A percentile compares a stretch with the other conserved stretches of the same genome.
Evolutionary conservation across 2,797 vertebrate species (phyloP).

Genomic region (Lacerta viridis): DNA sequence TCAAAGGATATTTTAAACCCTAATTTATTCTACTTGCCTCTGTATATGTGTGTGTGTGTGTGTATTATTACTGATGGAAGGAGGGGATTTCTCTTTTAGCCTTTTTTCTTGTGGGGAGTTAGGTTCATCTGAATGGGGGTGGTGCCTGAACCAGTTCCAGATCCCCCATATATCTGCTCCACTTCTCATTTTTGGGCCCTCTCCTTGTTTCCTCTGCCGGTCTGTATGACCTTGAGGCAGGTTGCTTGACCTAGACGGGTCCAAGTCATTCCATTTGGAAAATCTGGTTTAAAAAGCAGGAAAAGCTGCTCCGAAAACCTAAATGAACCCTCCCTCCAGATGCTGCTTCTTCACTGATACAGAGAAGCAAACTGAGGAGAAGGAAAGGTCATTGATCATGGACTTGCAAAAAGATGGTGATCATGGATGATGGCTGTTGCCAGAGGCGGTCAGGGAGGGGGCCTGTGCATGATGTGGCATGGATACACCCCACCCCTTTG

Average conservation of each 20-base stretch:
- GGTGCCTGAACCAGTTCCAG: not conserved
- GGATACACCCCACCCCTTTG: not conserved
- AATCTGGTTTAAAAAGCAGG: constrained; percentile 67
- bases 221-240: constrained; percentile 56
- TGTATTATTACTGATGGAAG: not conserved
- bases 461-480: too few species aligned
- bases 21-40: not conserved
- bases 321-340: constrained; percentile 8
- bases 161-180: constrained; percentile 11
- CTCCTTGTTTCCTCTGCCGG: not conserved
- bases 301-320: constrained; percentile 28
- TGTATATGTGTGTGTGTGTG: too few species aligned
- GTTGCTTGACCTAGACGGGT: constrained; percentile 54
- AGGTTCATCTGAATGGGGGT: not conserved
- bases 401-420: not conserved
- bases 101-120: not conserved
- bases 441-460: not conserved
- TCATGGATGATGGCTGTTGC: not conserved
- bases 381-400: not conserved
- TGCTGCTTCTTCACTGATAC: constrained; percentile 56
- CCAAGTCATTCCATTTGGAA: constrained; percentile 66
- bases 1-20: not conserved
- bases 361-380: constrained; percentile 9
- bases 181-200: not conserved
- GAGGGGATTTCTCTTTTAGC: not conserved